A percentile compares a stretch with the other conserved stretches of the same genome.
These are phyloP conservation scores for Holothuria glaberrima DNA, from an alignment of 35 echinoderm and acorn worm genomes.

Conservation along the genomic window DNA sequence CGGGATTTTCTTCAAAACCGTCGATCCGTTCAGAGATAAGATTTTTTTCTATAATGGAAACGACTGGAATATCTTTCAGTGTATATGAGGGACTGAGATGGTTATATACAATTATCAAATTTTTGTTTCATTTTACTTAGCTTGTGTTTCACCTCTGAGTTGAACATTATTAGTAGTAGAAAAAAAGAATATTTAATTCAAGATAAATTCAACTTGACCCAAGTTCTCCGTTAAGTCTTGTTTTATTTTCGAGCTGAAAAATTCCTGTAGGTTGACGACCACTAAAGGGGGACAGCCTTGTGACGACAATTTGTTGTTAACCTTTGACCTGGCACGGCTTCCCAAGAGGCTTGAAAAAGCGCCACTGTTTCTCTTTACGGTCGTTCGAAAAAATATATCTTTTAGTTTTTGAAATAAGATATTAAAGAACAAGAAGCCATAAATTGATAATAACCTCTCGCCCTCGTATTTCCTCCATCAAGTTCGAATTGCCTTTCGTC, in stretches of 20 bases:
- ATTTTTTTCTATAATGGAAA: too few species aligned
- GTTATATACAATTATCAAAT: too few species aligned
- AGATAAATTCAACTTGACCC: constrained; percentile 4
- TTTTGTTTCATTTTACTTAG: too few species aligned
- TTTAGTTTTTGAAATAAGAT: constrained; percentile 48
- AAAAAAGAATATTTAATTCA: too few species aligned
- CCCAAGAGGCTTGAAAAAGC: constrained; percentile 36
- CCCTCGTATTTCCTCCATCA: constrained; percentile 58
- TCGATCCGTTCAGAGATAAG: too few species aligned
- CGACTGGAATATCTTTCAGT: too few species aligned
- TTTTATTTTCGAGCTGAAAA: not conserved
- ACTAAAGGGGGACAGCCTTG: constrained; percentile 44
- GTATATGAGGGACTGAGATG: too few species aligned
- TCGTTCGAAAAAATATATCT: constrained; percentile 46
- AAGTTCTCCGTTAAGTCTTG: not conserved
- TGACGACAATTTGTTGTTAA: constrained; percentile 58
- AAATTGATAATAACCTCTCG: constrained; percentile 58
- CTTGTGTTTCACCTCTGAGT: too few species aligned
- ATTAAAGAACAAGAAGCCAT: constrained; percentile 45
- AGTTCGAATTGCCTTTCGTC: constrained; percentile 16
- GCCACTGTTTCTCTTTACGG: constrained; percentile 59
- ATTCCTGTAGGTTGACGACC: constrained; percentile 56
- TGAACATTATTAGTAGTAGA: too few species aligned
- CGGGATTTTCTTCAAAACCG: too few species aligned
- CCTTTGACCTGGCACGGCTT: constrained; percentile 42